Conservation (phyloP, 2,797 vertebrate genomes). For the Picus viridis region DNA sequence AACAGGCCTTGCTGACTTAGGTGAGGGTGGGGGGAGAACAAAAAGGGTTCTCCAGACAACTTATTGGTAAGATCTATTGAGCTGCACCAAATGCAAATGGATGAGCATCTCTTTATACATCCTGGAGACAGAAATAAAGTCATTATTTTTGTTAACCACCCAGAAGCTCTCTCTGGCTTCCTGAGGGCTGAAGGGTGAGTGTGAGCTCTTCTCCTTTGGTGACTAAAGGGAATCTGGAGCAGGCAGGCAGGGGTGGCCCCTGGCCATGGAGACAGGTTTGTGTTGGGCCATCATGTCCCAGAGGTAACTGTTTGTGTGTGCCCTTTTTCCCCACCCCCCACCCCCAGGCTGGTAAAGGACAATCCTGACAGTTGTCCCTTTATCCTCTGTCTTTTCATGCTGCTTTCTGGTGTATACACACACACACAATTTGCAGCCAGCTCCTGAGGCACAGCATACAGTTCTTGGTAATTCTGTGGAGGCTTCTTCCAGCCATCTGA, state of each 20-base stretch:
- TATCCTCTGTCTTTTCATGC: background rate
- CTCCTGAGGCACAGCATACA: background rate
- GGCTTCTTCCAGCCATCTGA: background rate
- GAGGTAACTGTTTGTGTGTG: background rate
- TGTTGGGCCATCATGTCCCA: background rate
- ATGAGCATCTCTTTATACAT: conserved; percentile 38
- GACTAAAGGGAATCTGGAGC: background rate
- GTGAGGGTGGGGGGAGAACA: background rate
- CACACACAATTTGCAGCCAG: background rate
- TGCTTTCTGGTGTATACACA: background rate
- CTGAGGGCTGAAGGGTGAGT: background rate
- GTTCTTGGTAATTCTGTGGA: background rate
- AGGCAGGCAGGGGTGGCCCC: background rate
- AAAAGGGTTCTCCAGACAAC: background rate
- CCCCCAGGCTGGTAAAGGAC: background rate
- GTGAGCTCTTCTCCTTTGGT: background rate
- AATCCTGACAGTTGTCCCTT: background rate
- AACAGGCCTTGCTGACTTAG: background rate
- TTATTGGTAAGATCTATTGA: conserved; percentile 43
- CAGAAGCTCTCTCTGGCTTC: background rate
- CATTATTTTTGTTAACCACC: conserved; percentile 24
- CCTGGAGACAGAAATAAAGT: background rate
- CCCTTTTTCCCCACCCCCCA: background rate
- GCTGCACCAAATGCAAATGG: conserved; percentile 18
- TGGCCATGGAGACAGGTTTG: background rate